These are phyloP conservation scores for Tipula helvola DNA, from an alignment of 2,888 invertebrate genomes.

Conservation along the genomic window DNA sequence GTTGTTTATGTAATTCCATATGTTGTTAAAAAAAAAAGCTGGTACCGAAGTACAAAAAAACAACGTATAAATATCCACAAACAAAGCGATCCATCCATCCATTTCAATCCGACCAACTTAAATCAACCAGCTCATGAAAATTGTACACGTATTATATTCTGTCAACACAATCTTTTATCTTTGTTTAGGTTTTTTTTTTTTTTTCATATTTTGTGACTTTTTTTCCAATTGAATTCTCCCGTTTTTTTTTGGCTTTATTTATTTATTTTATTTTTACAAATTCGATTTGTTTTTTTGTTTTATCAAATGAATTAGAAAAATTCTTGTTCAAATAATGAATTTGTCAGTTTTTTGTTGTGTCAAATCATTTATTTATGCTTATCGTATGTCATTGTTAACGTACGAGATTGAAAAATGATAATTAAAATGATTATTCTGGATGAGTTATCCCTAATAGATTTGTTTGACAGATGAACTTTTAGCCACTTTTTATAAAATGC, in stretches of 20 bases:
- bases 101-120: background rate
- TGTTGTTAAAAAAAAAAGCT: background rate
- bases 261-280: background rate
- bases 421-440: background rate
- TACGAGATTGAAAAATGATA: background rate
- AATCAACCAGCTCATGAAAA: background rate
- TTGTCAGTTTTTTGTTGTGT: background rate
- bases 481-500: background rate
- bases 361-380: background rate
- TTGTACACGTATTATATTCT: background rate
- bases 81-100: background rate
- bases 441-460: background rate
- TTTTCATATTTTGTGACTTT: background rate
- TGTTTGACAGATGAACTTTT: background rate
- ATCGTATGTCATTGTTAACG: background rate
- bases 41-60: background rate
- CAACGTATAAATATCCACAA: background rate
- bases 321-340: background rate
- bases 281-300: background rate
- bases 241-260: background rate
- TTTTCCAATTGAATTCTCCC: background rate
- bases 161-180: background rate
- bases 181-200: background rate
- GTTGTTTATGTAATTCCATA: background rate
- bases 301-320: background rate